Base-by-base conservation (phyloP, 1,140 invertebrate species). In the Microplitis demolitor region DNA sequence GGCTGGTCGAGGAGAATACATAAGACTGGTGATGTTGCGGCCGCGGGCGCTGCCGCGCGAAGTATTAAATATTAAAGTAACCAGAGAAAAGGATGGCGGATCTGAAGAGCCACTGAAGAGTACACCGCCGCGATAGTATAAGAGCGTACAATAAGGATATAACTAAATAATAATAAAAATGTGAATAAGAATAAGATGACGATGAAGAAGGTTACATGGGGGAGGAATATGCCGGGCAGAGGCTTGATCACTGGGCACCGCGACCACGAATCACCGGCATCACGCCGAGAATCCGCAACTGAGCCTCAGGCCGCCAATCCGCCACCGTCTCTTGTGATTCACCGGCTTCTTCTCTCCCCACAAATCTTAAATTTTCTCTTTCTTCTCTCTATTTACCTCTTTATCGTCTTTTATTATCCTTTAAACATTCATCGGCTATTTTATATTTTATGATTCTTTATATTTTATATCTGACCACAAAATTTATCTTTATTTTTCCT, bases 191-290 rank as follows among this genome's bases (percentile, higher is more conserved):
- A 14, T 8, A 11, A 73, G 1, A 45, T 11, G 39, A 73, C 72
- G 74, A 69, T 71, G 74, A 75, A 62, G 74, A 70, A 72, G 73
- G 61, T 69, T 74, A 72, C 74, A 66, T 14, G 75, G 76, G 78
- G 78, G 78, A 75, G 75, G 75, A 83, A 80, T 77, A 84, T 78
- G 83, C 82, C 81, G 83, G 83, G 73, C 71, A 69, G 61, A 78
- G 74, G 79, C 79, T 78, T 80, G 84, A 87, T 87, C 87, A 87
- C 84, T 86, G 85, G 85, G 85, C 82, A 87, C 78, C 75, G 78
- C 76, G 82, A 84, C 82, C 84, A 82, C 85, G 85, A 87, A 87
- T 87, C 86, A 86, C 82, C 84, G 85, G 82, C 84, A 87, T 87
- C 85, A 83, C 83, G 82, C 84, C 83, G 82, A 79, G 82, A 80